These are phyloP conservation scores for Drosophila kambysellisi DNA, from an alignment of 2,888 invertebrate species.

Conservation along the genomic window DNA sequence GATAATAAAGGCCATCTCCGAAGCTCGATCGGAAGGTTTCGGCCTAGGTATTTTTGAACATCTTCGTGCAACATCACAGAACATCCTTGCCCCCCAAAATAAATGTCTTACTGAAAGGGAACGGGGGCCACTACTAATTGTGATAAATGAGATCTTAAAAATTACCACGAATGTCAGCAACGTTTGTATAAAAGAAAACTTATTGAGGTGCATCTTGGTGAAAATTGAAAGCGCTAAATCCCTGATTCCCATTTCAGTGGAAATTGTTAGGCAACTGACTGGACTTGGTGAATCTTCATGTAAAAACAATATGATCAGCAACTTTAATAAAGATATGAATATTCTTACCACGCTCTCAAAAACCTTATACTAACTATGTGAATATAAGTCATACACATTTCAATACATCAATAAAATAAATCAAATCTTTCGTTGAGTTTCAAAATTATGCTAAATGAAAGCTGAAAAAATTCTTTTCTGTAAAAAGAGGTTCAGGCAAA, in stretches of 20 bases:
- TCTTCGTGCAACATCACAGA: background rate
- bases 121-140: background rate
- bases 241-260: accelerated
- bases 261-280: background rate
- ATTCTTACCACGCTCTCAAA: accelerated
- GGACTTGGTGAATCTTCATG: background rate
- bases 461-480: background rate
- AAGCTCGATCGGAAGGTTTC: background rate
- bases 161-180: background rate
- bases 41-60: background rate
- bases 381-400: background rate
- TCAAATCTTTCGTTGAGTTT: too few species aligned
- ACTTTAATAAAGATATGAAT: background rate
- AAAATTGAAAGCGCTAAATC: background rate
- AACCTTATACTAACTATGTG: background rate
- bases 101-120: background rate
- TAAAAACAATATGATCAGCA: background rate
- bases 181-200: background rate
- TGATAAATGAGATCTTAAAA: background rate
- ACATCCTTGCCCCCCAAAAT: accelerated
- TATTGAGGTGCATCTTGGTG: background rate
- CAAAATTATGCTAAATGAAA: too few species aligned
- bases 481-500: background rate
- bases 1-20: accelerated
- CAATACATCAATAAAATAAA: background rate